These are phyloP conservation scores for Subacronicta megacephala DNA, from an alignment of 2,888 invertebrate genomes.

Conservation along the genomic window DNA sequence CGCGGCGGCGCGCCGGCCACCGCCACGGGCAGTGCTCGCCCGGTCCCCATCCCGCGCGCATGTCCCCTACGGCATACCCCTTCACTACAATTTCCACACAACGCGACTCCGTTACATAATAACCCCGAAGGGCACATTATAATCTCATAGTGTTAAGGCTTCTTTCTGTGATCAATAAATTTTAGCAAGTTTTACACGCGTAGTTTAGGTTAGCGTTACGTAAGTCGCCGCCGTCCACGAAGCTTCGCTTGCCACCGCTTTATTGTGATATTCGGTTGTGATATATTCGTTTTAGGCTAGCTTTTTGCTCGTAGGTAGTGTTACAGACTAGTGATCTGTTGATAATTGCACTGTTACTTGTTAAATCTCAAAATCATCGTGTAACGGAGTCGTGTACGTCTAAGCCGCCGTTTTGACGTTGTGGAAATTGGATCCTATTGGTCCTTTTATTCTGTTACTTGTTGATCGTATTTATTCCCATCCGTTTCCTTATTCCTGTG, in stretches of 20 bases:
- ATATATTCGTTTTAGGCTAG: slow-evolving; percentile 82
- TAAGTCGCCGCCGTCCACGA: slow-evolving; percentile 88
- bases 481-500: slow-evolving; percentile 57
- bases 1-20: slow-evolving; percentile 60
- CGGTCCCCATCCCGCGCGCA: slow-evolving; percentile 83
- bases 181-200: slow-evolving; percentile 86
- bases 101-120: slow-evolving; percentile 86
- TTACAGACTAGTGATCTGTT: slow-evolving; percentile 48
- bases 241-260: slow-evolving; percentile 88
- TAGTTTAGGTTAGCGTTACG: slow-evolving; percentile 85
- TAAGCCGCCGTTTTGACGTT: slow-evolving; percentile 68
- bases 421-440: slow-evolving; percentile 59
- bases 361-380: slow-evolving; percentile 44
- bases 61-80: slow-evolving; percentile 76
- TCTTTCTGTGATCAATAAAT: slow-evolving; percentile 86
- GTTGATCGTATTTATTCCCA: slow-evolving; percentile 60
- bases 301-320: slow-evolving; percentile 82
- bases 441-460: slow-evolving; percentile 60
- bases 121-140: slow-evolving; percentile 72
- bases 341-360: slow-evolving; percentile 38
- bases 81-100: slow-evolving; percentile 74
- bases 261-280: slow-evolving; percentile 89
- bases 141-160: slow-evolving; percentile 85
- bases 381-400: slow-evolving; percentile 69
- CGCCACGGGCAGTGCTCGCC: slow-evolving; percentile 82